These are phyloP conservation scores for Peucedramus taeniatus DNA, from an alignment of 2,113 vertebrate species.

Conservation along the genomic window DNA sequence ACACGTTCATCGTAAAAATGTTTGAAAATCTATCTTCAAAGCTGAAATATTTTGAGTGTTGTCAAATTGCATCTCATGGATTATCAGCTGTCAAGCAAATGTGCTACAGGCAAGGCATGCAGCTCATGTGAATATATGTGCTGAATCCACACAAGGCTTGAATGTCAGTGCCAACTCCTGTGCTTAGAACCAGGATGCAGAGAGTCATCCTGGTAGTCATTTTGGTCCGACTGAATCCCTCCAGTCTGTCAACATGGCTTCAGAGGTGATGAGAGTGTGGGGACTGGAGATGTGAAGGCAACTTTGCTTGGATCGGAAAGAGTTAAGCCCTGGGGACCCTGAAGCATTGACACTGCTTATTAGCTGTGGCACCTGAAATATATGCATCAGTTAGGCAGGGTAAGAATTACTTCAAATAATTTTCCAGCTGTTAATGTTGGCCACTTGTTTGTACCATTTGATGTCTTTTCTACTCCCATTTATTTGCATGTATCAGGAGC, in stretches of 20 bases:
- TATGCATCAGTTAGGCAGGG: background rate
- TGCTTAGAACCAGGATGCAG: background rate
- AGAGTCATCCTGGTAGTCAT: background rate
- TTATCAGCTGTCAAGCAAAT: background rate
- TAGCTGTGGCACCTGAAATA: background rate
- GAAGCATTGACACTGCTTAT: background rate
- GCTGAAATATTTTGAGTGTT: background rate
- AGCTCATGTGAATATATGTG: background rate
- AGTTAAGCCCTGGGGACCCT: background rate
- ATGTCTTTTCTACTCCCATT: background rate
- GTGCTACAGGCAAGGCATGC: background rate
- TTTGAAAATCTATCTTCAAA: background rate
- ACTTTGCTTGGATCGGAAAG: background rate
- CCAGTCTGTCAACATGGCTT: background rate
- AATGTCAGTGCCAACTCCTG: background rate
- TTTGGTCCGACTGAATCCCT: background rate
- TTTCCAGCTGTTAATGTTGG: background rate
- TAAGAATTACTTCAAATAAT: background rate
- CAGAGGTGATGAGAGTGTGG: accelerated
- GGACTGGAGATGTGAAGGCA: background rate
- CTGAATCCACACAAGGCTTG: background rate
- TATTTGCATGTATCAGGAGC: accelerated
- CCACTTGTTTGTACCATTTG: background rate
- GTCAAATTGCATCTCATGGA: background rate
- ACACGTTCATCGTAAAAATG: accelerated